Evolutionary conservation across 2,888 invertebrate genomes (phyloP).

Genomic region (Chouioia cunea): DNA sequence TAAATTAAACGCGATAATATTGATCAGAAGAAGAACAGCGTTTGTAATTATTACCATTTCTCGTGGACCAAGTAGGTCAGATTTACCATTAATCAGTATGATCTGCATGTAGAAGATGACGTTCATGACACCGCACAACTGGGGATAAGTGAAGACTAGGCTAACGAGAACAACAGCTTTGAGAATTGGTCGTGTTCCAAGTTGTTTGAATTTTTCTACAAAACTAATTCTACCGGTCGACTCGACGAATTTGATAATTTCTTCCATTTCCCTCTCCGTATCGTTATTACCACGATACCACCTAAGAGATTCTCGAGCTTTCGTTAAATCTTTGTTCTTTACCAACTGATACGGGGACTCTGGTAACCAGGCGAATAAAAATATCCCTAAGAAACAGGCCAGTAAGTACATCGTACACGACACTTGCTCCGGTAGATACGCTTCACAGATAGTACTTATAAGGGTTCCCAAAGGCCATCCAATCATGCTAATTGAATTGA

Average conservation of each 20-base stretch:
- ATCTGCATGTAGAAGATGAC: slow-evolving; percentile 61
- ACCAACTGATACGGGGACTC: slow-evolving; percentile 57
- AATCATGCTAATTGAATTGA: slow-evolving; percentile 56
- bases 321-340: background rate
- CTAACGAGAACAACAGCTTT: slow-evolving; percentile 54
- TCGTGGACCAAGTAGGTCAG: slow-evolving; percentile 53
- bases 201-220: background rate
- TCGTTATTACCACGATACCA: slow-evolving; percentile 9
- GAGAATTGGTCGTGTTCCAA: slow-evolving; percentile 4
- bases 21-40: slow-evolving; percentile 51
- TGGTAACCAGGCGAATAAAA: slow-evolving; percentile 56
- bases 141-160: slow-evolving; percentile 56
- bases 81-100: slow-evolving; percentile 54
- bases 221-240: slow-evolving; percentile 42
- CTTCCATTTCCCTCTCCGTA: slow-evolving; percentile 51
- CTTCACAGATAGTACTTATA: slow-evolving; percentile 58
- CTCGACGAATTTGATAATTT: slow-evolving; percentile 10
- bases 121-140: slow-evolving; percentile 57
- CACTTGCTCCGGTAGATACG: slow-evolving; percentile 53
- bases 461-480: slow-evolving; percentile 57
- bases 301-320: slow-evolving; percentile 13
- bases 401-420: slow-evolving; percentile 56
- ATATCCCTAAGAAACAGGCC: slow-evolving; percentile 51
- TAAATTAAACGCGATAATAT: slow-evolving; percentile 51
- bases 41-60: slow-evolving; percentile 56